Conservation (phyloP, 2,888 invertebrate species). For the Baronia brevicornis region DNA sequence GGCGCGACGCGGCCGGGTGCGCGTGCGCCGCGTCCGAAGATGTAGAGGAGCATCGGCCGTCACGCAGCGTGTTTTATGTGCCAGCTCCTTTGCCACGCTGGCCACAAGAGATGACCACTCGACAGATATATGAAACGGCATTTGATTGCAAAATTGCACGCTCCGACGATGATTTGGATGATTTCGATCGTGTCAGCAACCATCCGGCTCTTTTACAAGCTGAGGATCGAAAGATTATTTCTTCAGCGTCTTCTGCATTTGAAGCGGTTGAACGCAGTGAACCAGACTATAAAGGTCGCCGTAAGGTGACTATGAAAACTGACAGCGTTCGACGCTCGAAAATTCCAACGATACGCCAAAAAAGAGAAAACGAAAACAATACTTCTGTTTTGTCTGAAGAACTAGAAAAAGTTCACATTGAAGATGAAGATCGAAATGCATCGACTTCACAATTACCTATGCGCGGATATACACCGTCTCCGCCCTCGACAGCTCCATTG, state of each 20-base stretch:
- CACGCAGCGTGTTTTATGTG: slow-evolving; percentile 81
- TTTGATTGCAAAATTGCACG: slow-evolving; percentile 91
- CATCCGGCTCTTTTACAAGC: slow-evolving; percentile 83
- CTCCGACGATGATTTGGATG: slow-evolving; percentile 87
- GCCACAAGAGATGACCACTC: slow-evolving; percentile 76
- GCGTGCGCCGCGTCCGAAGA: slow-evolving; percentile 83
- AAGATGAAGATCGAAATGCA: slow-evolving; percentile 70
- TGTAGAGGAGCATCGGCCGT: slow-evolving; percentile 78
- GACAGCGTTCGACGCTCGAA: slow-evolving; percentile 75
- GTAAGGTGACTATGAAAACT: slow-evolving; percentile 73
- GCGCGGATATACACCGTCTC: slow-evolving; percentile 86
- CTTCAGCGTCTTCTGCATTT: slow-evolving; percentile 68
- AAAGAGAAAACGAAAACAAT: slow-evolving; percentile 60
- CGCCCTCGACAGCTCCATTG: slow-evolving; percentile 88
- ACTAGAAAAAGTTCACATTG: slow-evolving; percentile 79
- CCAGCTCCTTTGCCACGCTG: slow-evolving; percentile 81
- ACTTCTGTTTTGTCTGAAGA: slow-evolving; percentile 66
- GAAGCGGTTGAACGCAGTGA: slow-evolving; percentile 68
- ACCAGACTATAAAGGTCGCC: slow-evolving; percentile 72
- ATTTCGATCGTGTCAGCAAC: slow-evolving; percentile 87
- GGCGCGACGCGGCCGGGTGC: slow-evolving; percentile 81
- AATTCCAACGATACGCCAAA: slow-evolving; percentile 75
- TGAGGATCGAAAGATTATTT: slow-evolving; percentile 62
- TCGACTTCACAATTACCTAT: slow-evolving; percentile 78
- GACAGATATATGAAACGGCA: slow-evolving; percentile 91